phyloP scores from a whole-genome alignment of 2,113 vertebrate species.

The Himantopus leucocephalus region DNA sequence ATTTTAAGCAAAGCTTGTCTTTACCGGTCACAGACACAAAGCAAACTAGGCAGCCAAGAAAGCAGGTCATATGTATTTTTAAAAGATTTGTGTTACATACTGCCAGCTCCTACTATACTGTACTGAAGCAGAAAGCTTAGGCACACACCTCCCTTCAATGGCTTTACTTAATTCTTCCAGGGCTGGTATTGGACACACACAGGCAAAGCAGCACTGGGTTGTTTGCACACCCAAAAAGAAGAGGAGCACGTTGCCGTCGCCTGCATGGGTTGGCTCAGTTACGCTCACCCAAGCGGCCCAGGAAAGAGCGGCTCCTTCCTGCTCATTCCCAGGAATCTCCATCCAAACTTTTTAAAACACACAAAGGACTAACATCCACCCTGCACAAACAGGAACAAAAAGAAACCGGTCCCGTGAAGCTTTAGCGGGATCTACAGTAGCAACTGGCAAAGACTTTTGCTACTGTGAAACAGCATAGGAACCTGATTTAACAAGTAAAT shows the following conservation, averaged over 20 bases:
- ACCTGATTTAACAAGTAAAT: slow-evolving; percentile 24
- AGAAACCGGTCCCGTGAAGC: neutral
- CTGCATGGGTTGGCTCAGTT: neutral
- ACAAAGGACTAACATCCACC: neutral
- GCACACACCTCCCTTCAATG: neutral
- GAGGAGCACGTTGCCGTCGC: neutral
- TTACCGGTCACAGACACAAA: neutral
- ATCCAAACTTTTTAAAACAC: neutral
- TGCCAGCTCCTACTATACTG: accelerated
- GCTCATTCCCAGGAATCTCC: neutral
- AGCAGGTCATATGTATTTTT: neutral
- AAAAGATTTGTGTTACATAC: neutral
- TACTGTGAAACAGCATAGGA: neutral
- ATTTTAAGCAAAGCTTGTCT: neutral
- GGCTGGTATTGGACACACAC: neutral
- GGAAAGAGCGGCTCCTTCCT: neutral
- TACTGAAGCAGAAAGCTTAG: neutral
- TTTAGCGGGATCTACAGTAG: neutral
- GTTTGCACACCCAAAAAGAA: neutral
- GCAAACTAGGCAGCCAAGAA: neutral
- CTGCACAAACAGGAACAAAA: neutral
- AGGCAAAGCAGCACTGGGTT: neutral
- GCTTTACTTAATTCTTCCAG: neutral
- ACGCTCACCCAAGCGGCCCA: neutral
- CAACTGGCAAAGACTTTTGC: neutral